Conservation (phyloP, 2,113 vertebrate species). For the Turnix velox region DNA sequence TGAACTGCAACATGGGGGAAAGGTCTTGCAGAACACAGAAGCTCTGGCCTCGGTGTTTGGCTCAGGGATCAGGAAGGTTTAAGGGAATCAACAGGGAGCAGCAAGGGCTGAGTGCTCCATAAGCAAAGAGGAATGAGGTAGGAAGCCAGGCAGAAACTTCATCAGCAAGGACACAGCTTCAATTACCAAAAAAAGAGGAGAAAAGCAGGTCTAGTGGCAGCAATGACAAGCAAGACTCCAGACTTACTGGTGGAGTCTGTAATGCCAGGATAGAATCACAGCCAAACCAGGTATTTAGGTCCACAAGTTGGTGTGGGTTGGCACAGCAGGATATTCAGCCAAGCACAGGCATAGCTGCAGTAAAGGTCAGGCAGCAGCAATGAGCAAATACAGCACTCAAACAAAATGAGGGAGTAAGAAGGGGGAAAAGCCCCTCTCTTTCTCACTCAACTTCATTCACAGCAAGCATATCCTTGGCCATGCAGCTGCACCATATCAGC, state of each 20-base stretch:
- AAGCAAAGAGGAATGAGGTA: background rate
- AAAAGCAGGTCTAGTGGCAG: background rate
- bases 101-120: background rate
- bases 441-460: background rate
- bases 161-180: background rate
- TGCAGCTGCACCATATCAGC: background rate
- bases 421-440: background rate
- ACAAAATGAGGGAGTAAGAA: too few relatives aligned
- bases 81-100: background rate
- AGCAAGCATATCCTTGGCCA: background rate
- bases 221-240: background rate
- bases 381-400: background rate
- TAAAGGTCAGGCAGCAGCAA: background rate
- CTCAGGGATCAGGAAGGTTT: background rate
- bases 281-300: background rate
- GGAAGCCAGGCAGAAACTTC: background rate
- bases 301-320: background rate
- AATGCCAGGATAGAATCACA: background rate
- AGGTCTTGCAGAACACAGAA: background rate
- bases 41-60: accelerated
- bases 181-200: background rate
- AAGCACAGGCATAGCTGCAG: background rate
- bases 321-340: background rate
- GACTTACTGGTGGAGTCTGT: background rate
- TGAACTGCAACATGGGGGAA: background rate